Evolutionary conservation across 2,888 invertebrate species (phyloP).

Genomic region (Eilema sororculum): DNA sequence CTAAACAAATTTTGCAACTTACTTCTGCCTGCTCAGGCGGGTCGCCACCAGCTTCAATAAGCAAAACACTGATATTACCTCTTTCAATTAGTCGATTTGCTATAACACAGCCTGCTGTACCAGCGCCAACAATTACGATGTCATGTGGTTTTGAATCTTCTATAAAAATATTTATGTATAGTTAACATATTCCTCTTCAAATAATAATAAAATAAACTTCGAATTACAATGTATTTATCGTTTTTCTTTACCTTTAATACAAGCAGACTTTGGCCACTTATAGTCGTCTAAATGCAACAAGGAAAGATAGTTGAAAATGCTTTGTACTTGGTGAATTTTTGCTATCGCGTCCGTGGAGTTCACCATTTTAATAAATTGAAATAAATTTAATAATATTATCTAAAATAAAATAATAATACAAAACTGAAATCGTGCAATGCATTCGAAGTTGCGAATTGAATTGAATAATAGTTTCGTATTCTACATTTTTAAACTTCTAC

Average conservation of each 20-base stretch:
- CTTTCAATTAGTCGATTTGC: constrained; percentile 12
- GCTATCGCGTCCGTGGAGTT: not conserved
- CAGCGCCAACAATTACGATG: constrained; percentile 16
- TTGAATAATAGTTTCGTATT: too few species aligned
- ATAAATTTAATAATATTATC: too few species aligned
- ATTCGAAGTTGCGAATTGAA: too few species aligned
- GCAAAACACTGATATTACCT: constrained; percentile 1
- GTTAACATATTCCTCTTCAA: too few species aligned
- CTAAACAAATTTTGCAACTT: too few species aligned
- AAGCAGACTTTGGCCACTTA: constrained; percentile 7
- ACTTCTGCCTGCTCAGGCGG: constrained; percentile 9
- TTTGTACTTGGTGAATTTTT: not conserved
- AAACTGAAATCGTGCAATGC: too few species aligned
- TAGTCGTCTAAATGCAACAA: constrained; percentile 3
- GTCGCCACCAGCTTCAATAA: constrained; percentile 13
- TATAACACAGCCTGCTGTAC: constrained; percentile 17
- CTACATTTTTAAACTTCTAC: not conserved
- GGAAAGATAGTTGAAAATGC: not conserved
- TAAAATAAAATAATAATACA: too few species aligned
- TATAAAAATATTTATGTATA: too few species aligned
- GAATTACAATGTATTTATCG: too few species aligned
- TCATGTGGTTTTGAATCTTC: constrained; percentile 11
- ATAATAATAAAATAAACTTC: too few species aligned
- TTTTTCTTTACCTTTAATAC: constrained; percentile 13
- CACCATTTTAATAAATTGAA: too few species aligned